Evolutionary conservation across 2,888 invertebrate species (phyloP).

Genomic region (Sinodicranocentrus sp.): DNA sequence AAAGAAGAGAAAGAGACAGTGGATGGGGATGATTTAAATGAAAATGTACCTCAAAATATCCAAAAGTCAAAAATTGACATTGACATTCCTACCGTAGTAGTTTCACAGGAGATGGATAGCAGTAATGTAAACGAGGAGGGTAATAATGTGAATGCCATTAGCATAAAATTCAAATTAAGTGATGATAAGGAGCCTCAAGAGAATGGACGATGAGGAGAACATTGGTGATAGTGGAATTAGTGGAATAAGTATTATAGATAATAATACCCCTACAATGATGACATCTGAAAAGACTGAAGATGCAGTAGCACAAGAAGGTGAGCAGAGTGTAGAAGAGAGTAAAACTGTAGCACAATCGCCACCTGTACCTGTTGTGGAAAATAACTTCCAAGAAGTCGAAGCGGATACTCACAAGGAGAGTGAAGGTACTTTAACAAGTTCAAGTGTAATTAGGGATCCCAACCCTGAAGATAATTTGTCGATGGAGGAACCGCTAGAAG

Average conservation of each 20-base stretch:
- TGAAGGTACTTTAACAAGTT: conserved; percentile 3
- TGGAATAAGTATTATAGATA: conserved; percentile 42
- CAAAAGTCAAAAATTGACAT: background rate
- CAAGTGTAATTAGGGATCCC: conserved; percentile 38
- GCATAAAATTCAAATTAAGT: conserved; percentile 53
- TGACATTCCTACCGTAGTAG: conserved; percentile 26
- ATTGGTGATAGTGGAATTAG: conserved; percentile 51
- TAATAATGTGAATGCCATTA: conserved; percentile 33
- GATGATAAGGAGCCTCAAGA: background rate
- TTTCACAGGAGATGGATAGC: conserved; percentile 12
- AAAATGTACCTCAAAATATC: background rate
- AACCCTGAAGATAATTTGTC: conserved; percentile 16
- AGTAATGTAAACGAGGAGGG: too few relatives aligned
- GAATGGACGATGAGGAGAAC: conserved; percentile 13
- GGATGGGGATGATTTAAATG: background rate
- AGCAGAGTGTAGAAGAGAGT: conserved; percentile 19
- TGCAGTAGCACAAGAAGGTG: background rate
- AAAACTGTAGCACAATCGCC: background rate
- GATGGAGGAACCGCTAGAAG: conserved; percentile 25
- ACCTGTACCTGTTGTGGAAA: background rate
- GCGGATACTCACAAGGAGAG: conserved; percentile 8
- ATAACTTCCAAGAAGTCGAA: conserved; percentile 6
- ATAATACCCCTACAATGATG: background rate
- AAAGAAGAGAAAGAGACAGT: conserved; percentile 22
- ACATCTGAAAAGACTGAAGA: conserved; percentile 23